These are phyloP conservation scores for Excalfactoria chinensis DNA, from an alignment of 2,113 vertebrate species.

Conservation along the genomic window DNA sequence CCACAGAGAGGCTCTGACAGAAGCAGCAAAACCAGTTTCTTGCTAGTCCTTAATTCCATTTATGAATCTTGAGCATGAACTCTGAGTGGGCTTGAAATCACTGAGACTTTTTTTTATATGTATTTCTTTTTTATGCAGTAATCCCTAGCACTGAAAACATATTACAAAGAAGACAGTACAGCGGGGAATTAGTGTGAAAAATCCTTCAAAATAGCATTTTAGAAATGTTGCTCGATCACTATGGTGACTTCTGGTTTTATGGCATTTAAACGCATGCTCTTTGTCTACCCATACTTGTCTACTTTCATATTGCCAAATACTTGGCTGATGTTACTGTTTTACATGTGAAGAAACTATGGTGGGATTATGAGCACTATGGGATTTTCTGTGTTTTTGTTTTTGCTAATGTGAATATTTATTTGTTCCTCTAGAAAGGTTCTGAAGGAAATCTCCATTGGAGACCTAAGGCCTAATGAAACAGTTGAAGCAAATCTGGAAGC, in stretches of 20 bases:
- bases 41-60: background rate
- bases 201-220: background rate
- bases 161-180: background rate
- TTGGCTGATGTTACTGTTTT: background rate
- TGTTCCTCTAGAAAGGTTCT: slow-evolving; percentile 82
- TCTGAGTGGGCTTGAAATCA: slow-evolving; percentile 23
- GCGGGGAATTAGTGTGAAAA: background rate
- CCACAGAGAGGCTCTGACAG: background rate
- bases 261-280: background rate
- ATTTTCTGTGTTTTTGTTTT: background rate
- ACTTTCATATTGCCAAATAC: background rate
- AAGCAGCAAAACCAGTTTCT: background rate
- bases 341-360: background rate
- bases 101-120: slow-evolving; percentile 14
- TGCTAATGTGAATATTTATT: background rate
- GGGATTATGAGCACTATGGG: background rate
- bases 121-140: background rate
- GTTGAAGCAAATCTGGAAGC: slow-evolving; percentile 86
- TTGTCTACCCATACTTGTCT: background rate
- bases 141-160: background rate
- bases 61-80: background rate
- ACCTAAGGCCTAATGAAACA: slow-evolving; percentile 85
- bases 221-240: background rate
- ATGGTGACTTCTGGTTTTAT: background rate
- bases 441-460: slow-evolving; percentile 86